Base-by-base conservation (phyloP, 2,797 vertebrate genomes). In the Pangasius mekongensis region DNA sequence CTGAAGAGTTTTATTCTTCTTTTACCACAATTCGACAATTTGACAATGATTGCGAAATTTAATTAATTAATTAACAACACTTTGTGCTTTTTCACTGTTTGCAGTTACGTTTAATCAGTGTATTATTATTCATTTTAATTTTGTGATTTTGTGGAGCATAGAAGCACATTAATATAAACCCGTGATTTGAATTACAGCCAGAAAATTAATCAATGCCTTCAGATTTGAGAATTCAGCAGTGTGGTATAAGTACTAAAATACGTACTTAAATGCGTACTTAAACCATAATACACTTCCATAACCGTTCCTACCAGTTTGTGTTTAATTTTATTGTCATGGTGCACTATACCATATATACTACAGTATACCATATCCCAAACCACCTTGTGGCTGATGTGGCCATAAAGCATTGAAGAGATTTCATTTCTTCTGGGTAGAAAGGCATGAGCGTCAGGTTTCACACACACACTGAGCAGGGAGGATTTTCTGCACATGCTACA, bases 361-460 rank as follows among this genome's bases (percentile, higher is more conserved):
- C 20, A 11, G 30, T 54, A 56, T 56, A 20, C 30, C 8, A 11
- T 62, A 83, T 43, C 27, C 27, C 39, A 83, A 64, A n/a, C 13
- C 81, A 52, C 4, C 60, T 30, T 64, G 7, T 49, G 60, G 13
- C 16, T 47, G 60, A 83, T 83, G n/a, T 22, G n/a, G 62, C 60
- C 7, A 4, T 33, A 66, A 64, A 49, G 27, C 20, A 36, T 58
- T 11, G 5, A 2, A 4, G 39, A 60, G 20, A 39, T 20, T 56
- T 47, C 0, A 10, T 66, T 62, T 11, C 8, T 30, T 49, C 60
- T 83, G 60, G 7, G 39, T 83, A n/a, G 39, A 66, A n/a, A 49
- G 27, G 60, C 39, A 18, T 5, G 82, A 64, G 90, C 77, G 71
- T 89, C 88, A 47, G 77, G 66, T 92, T 92, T 92, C 89, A 33